Evolutionary conservation across 2,797 vertebrate species (phyloP), one percentile per base, ranked within the genome.

Genomic region (Thaleichthys pacificus): DNA sequence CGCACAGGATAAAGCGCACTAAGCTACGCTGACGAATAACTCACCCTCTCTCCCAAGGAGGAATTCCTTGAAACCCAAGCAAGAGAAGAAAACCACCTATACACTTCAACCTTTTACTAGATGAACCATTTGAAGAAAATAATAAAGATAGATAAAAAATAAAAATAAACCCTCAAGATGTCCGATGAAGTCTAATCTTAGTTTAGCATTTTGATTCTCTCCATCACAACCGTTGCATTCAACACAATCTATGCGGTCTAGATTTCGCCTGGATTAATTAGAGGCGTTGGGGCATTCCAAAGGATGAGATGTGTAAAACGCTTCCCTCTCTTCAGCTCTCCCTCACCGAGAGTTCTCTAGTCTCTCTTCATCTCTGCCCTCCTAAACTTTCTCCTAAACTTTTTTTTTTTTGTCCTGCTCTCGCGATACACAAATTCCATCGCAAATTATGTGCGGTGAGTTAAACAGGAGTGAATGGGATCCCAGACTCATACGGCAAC

Each of bases 21-120:
- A 24, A 22, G n/a, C 21, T 4, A 63, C 6, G 9, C 42, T 42
- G 42, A 32, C n/a, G 6, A 47, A 60, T 78, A 32, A 77, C 77
- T 81, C 88, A 91, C 90, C 89, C 89, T 79, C 84, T 87, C 87
- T 90, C 88, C 87, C 64, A 90, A 89, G 22, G 87, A 91, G 89
- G 87, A 82, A 79, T 78, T 85, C 86, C 81, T 85, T 73, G 57
- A 75, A 84, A 88, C 82, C 82, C 84, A 82, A 86, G 84, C 30
- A 22, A 82, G 79, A 84, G 72, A 78, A 80, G 76, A 51, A 42
- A 78, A 77, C 79, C 65, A 72, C 71, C 79, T 63, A 69, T 54
- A 26, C 2, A 24, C 77, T 76, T 71, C 76, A 85, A 87, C 19
- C 66, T 88, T 83, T 70, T 79, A 79, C 79, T 80, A 78, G 79